phyloP scores from a whole-genome alignment of 2,888 invertebrate genomes.

The Cerastoderma edule region DNA sequence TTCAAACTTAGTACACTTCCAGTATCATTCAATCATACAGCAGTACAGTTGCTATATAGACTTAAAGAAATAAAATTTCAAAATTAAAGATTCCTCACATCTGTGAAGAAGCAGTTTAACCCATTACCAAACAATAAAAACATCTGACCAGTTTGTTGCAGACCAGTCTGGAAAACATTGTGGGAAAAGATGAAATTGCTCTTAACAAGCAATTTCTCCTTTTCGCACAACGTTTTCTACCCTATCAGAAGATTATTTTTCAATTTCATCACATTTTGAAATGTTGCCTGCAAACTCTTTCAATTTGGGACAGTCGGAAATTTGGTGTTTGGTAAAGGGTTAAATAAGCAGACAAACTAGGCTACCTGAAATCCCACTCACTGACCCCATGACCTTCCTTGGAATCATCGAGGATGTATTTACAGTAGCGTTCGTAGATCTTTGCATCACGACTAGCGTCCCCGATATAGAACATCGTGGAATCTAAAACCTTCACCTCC shows the following conservation, averaged over 20 bases:
- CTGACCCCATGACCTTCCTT: conserved; percentile 80
- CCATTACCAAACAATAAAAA: no score
- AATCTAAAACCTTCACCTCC: conserved; percentile 64
- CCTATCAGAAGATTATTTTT: neutral
- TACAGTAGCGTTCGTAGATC: conserved; percentile 78
- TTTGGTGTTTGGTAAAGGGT: neutral
- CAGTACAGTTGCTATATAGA: no score
- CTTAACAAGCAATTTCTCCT: no score
- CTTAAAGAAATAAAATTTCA: no score
- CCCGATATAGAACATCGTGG: conserved; percentile 75
- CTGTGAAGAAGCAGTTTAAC: no score
- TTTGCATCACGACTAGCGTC: conserved; percentile 75
- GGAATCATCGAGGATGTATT: conserved; percentile 74
- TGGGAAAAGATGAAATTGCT: neutral
- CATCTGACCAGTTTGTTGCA: no score
- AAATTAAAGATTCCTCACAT: no score
- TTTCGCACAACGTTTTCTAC: neutral
- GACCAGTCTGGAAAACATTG: neutral
- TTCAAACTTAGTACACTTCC: no score
- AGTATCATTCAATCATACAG: no score
- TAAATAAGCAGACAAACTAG: neutral
- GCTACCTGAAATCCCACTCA: conserved; percentile 81
- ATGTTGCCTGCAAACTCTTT: neutral
- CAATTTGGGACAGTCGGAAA: no score
- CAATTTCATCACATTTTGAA: neutral